Evolutionary conservation across 2,888 invertebrate genomes (phyloP), one percentile per base, ranked within the genome.

Genomic region (Euphydryas editha): DNA sequence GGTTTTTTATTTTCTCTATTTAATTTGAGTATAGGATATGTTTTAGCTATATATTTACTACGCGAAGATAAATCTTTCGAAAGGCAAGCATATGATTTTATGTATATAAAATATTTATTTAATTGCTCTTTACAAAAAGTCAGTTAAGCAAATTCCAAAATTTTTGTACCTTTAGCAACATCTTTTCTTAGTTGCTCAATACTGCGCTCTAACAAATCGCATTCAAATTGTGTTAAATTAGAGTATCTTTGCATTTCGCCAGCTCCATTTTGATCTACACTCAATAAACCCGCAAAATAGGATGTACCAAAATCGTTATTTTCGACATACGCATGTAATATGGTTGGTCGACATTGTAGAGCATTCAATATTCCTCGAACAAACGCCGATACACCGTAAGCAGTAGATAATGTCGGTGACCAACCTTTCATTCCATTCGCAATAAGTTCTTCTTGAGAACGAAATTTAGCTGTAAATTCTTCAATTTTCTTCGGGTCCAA

Each of bases 381-480:
- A 78, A 96, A 95, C 57, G 93, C 78, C 6, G 94, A 90, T 15
- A 93, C 94, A 61, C 95, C 94, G 75, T 90, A 95, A 0, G 96
- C 95, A 85, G 94, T 93, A 0, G 95, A 95, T 55, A 96, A 92
- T 87, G 94, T 72, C 85, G 95, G 81, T 84, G 83, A 74, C 72
- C 75, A 93, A 55, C 95, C 95, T 65, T 92, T 94, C 80, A 95
- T 95, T 1, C 95, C 95, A 73, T 93, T 93, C 1, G 94, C 93
- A 30, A 95, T 93, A 70, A 93, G 93, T 7, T 94, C 94, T 37
- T 95, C 95, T 17, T 55, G 62, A 21, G 54, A 60, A 77, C 95
- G 94, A n/a, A 88, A 68, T 47, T 76, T 81, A 0, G 76, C 68
- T 0, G 86, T 86, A n/a, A 93, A 82, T 46, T 85, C 80, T 59